A percentile compares a stretch with the other conserved stretches of the same genome.
Conservation (phyloP, 2,888 invertebrate species). For the Drosophila stalkeri region DNA sequence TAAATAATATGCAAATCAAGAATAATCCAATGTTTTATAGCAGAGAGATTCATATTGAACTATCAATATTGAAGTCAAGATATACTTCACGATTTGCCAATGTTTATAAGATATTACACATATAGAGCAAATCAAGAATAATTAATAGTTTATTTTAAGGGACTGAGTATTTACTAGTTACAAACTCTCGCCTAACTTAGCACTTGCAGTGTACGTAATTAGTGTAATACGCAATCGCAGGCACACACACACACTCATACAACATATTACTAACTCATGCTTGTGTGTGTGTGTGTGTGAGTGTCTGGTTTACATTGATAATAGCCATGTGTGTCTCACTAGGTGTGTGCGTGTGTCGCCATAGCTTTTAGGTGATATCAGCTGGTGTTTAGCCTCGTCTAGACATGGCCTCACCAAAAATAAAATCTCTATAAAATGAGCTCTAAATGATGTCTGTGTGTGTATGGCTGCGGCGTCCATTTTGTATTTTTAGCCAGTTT, state of each 20-base stretch:
- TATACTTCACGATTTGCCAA: fast-evolving
- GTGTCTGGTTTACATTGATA: conserved; percentile 67
- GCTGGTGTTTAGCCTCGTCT: conserved; percentile 46
- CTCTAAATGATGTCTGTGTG: neutral
- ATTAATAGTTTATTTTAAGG: neutral
- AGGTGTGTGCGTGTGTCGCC: conserved; percentile 18
- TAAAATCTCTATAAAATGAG: conserved; percentile 43
- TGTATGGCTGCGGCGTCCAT: conserved; percentile 35
- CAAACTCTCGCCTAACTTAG: conserved; percentile 8
- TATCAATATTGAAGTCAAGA: no score
- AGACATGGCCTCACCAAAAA: conserved; percentile 69
- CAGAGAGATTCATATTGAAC: no score
- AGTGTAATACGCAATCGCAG: conserved; percentile 53
- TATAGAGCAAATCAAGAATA: neutral
- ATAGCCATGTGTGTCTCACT: conserved; percentile 20
- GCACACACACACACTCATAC: conserved; percentile 12
- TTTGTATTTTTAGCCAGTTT: conserved; percentile 60
- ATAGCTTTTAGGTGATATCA: conserved; percentile 41
- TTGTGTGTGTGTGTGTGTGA: conserved; percentile 25
- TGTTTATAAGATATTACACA: neutral
- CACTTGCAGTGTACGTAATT: conserved; percentile 30
- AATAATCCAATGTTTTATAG: no score
- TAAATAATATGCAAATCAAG: no score
- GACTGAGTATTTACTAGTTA: neutral
- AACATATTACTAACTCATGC: conserved; percentile 20